Evolutionary conservation across 2,113 vertebrate species (phyloP).

Genomic region (Nesoenas mayeri): DNA sequence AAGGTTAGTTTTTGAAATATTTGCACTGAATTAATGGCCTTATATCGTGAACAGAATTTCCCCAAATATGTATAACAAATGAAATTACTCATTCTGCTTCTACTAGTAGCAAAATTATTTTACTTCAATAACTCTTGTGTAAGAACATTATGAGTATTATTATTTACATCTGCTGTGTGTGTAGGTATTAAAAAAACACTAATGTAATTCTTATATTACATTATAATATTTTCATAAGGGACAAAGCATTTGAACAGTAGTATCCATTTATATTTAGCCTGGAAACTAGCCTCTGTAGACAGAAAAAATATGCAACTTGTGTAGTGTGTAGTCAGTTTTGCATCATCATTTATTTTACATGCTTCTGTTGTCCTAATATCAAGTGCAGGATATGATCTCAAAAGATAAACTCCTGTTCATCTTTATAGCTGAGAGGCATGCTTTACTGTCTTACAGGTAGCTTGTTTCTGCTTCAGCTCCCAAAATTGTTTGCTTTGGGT

Average conservation of each 20-base stretch:
- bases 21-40: background rate
- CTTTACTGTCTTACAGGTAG: background rate
- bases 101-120: background rate
- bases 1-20: background rate
- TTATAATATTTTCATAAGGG: background rate
- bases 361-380: background rate
- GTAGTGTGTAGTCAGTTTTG: background rate
- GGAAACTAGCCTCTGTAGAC: background rate
- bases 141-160: background rate
- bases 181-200: background rate
- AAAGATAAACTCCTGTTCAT: background rate
- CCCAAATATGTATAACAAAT: background rate
- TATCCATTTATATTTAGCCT: background rate
- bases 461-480: background rate
- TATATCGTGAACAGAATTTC: background rate
- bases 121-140: background rate
- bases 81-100: background rate
- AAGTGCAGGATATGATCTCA: background rate
- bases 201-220: background rate
- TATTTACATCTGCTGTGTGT: background rate
- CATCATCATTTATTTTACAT: background rate
- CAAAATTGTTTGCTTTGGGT: background rate
- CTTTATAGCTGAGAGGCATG: background rate
- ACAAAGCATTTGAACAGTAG: background rate
- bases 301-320: background rate